Conservation (phyloP, 2,888 invertebrate genomes). For the Linyphia triangularis region DNA sequence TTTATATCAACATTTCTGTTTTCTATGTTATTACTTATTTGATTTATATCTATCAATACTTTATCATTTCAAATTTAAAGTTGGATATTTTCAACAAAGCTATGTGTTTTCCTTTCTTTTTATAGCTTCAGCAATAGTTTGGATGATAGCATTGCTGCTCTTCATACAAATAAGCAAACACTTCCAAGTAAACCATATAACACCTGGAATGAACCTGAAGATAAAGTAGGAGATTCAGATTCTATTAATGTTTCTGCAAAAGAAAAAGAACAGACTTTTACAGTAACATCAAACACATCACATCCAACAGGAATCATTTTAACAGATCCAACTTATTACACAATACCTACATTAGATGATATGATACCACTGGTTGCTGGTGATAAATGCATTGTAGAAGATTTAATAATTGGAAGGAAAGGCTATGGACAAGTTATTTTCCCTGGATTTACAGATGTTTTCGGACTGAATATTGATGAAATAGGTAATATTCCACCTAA, state of each 20-base stretch:
- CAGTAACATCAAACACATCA: neutral
- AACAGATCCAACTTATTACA: constrained; percentile 92
- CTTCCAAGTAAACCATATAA: constrained; percentile 77
- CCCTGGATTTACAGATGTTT: constrained; percentile 90
- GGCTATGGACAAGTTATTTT: constrained; percentile 95
- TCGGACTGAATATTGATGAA: constrained; percentile 91
- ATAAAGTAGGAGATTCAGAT: constrained; percentile 21
- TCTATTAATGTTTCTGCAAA: neutral
- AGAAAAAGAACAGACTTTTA: constrained; percentile 7
- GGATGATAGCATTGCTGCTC: constrained; percentile 73
- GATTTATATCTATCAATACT: too few relatives aligned
- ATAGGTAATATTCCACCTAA: constrained; percentile 83
- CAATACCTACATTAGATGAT: constrained; percentile 90
- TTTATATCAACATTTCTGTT: too few relatives aligned
- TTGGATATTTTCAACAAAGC: too few relatives aligned
- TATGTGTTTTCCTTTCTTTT: constrained; percentile 28
- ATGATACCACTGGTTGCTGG: constrained; percentile 85
- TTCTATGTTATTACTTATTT: too few relatives aligned
- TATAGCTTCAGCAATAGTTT: constrained; percentile 25
- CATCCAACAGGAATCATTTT: constrained; percentile 89
- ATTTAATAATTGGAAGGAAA: constrained; percentile 92
- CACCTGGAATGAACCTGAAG: constrained; percentile 25
- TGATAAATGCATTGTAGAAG: constrained; percentile 89
- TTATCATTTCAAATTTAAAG: too few relatives aligned
- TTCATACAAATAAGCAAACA: constrained; percentile 76